Evolutionary conservation across 2,888 invertebrate species (phyloP).

Genomic region (Eutolmus rufibarbis): DNA sequence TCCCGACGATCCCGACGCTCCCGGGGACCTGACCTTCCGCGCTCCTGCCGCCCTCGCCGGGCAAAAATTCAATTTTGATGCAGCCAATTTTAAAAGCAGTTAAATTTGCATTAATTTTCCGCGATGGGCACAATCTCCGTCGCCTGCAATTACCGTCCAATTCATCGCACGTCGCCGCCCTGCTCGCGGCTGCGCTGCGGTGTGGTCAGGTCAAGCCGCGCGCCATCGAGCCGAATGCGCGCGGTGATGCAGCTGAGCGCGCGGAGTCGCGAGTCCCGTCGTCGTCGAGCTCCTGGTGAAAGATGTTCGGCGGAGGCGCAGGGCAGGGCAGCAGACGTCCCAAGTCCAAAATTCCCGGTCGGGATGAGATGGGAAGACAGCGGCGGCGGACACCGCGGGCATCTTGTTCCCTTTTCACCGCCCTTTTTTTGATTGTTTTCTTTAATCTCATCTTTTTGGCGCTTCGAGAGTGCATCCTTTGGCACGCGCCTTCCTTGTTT

Average conservation of each 20-base stretch:
- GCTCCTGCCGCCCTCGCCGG: neutral
- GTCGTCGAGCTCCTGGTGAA: neutral
- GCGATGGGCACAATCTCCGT: conserved; percentile 16
- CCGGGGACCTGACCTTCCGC: neutral
- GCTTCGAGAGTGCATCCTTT: conserved; percentile 27
- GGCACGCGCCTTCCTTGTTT: conserved; percentile 20
- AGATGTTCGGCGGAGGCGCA: neutral
- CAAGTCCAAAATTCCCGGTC: neutral
- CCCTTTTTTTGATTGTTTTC: conserved; percentile 34
- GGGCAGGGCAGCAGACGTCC: neutral
- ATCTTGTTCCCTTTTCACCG: conserved; percentile 42
- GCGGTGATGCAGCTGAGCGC: neutral
- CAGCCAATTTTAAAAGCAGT: neutral
- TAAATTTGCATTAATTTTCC: conserved; percentile 29
- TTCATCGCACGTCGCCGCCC: neutral
- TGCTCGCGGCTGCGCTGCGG: neutral
- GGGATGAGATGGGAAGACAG: conserved; percentile 7
- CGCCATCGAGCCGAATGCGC: neutral
- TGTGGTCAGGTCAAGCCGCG: neutral
- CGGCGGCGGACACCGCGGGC: neutral
- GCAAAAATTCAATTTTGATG: neutral
- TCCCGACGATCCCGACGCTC: neutral
- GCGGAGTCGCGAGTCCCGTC: neutral
- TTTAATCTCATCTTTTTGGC: conserved; percentile 39
- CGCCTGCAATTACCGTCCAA: conserved; percentile 1